Percentiles rank a stretch among this genome's conserved stretches.
These are phyloP conservation scores for Drosophila sp. DNA, from an alignment of 1,140 invertebrate genomes.

Conservation along the genomic window DNA sequence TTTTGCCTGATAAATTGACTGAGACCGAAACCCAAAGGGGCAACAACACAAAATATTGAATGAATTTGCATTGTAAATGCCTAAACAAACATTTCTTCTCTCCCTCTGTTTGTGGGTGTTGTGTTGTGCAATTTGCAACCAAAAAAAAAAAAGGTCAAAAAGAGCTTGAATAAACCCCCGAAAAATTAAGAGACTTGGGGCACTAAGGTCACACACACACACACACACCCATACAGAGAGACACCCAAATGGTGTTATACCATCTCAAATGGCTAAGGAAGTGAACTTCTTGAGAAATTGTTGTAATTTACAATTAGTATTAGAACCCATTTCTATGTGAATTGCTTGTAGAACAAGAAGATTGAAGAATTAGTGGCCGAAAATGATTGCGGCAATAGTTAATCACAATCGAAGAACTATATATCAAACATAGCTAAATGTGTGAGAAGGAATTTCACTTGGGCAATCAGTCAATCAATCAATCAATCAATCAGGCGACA, in stretches of 20 bases:
- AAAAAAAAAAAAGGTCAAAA: slow-evolving; percentile 6
- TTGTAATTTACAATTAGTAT: neutral
- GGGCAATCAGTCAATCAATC: neutral
- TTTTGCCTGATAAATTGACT: slow-evolving; percentile 69
- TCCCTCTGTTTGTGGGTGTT: neutral
- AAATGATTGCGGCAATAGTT: too few species aligned
- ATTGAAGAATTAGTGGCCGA: too few species aligned
- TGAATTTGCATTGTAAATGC: slow-evolving; percentile 79
- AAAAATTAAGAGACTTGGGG: slow-evolving; percentile 6
- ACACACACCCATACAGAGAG: neutral
- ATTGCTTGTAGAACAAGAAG: too few species aligned
- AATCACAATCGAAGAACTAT: too few species aligned
- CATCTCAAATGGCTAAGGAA: neutral
- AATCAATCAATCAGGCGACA: neutral
- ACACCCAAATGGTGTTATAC: neutral
- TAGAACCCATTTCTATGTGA: neutral
- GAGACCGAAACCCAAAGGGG: slow-evolving; percentile 15
- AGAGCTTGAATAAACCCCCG: slow-evolving; percentile 1
- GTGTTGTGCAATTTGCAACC: slow-evolving; percentile 5
- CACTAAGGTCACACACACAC: neutral
- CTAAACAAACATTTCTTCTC: slow-evolving; percentile 61
- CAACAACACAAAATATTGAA: slow-evolving; percentile 44
- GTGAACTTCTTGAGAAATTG: neutral
- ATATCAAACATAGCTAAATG: too few species aligned
- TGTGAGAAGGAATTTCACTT: too few species aligned